Conservation (phyloP, 37 sponge, comb jelly and placozoan genomes). For the Ianthella basta region DNA sequence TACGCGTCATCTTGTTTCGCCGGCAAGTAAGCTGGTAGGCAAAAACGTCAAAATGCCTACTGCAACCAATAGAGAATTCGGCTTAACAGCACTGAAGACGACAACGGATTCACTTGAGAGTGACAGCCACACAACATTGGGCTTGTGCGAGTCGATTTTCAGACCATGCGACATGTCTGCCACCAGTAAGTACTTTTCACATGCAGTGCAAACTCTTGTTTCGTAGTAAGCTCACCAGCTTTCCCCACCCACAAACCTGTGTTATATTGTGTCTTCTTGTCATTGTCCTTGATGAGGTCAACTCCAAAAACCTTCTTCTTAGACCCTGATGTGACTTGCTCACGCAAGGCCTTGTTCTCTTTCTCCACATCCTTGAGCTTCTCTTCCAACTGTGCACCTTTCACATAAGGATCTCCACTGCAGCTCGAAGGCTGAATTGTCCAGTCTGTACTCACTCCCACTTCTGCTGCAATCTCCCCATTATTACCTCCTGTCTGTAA, state of each 20-base stretch:
- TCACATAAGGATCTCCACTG: not conserved
- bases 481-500: not conserved
- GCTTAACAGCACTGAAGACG: not conserved
- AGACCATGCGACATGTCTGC: conserved; percentile 1
- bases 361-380: not conserved
- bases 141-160: conserved; percentile 13
- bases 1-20: conserved; percentile 9
- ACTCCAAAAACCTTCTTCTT: not conserved
- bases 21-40: not conserved
- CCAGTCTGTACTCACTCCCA: conserved; percentile 1
- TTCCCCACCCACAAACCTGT: conserved; percentile 5
- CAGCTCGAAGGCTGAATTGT: not conserved
- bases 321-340: not conserved
- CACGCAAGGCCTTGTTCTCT: not conserved
- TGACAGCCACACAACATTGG: not conserved
- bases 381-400: conserved; percentile 2
- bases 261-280: not conserved
- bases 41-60: not conserved
- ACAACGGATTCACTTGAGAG: not conserved
- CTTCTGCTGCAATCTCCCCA: not conserved
- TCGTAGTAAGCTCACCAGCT: not conserved
- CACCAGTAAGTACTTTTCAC: not conserved
- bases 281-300: not conserved
- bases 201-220: not conserved
- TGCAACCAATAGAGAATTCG: not conserved